These are phyloP conservation scores for Phortica okadai DNA, from an alignment of 2,888 invertebrate species.

Conservation along the genomic window DNA sequence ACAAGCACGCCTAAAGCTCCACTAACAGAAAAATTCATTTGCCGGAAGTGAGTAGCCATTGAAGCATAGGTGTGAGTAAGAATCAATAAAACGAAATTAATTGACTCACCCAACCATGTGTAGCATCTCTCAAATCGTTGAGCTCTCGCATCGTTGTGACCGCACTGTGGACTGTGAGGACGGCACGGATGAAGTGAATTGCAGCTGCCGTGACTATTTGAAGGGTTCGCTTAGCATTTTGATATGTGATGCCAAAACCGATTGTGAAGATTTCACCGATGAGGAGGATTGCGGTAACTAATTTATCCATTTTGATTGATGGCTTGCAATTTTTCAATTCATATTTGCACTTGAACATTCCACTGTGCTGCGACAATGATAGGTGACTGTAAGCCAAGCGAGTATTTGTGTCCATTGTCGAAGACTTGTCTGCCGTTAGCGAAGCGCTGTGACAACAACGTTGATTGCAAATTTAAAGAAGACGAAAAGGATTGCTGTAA, in stretches of 20 bases:
- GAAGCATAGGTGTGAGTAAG: neutral
- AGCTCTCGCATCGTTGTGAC: constrained; percentile 81
- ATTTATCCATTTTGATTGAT: neutral
- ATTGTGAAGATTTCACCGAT: constrained; percentile 86
- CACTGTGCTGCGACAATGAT: constrained; percentile 20
- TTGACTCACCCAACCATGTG: constrained; percentile 50
- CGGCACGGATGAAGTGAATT: constrained; percentile 86
- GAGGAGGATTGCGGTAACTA: constrained; percentile 84
- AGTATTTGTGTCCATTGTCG: constrained; percentile 82
- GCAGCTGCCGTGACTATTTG: constrained; percentile 85
- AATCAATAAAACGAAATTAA: too few species aligned
- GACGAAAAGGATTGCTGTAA: constrained; percentile 89
- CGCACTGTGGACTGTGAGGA: constrained; percentile 87
- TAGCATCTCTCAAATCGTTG: constrained; percentile 83
- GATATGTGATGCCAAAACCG: constrained; percentile 85
- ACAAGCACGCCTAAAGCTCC: constrained; percentile 31
- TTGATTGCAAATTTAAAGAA: constrained; percentile 83
- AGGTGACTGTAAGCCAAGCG: constrained; percentile 80
- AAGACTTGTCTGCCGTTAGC: constrained; percentile 80
- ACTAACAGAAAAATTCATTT: constrained; percentile 64
- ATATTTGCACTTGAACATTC: neutral
- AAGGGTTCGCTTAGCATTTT: constrained; percentile 77
- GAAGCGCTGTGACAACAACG: constrained; percentile 81
- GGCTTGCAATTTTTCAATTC: constrained; percentile 1
- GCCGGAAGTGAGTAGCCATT: constrained; percentile 59